Percentiles rank a stretch among this genome's conserved stretches.
Conservation (phyloP, 1,140 invertebrate genomes). For the Lepidostoma basale region DNA sequence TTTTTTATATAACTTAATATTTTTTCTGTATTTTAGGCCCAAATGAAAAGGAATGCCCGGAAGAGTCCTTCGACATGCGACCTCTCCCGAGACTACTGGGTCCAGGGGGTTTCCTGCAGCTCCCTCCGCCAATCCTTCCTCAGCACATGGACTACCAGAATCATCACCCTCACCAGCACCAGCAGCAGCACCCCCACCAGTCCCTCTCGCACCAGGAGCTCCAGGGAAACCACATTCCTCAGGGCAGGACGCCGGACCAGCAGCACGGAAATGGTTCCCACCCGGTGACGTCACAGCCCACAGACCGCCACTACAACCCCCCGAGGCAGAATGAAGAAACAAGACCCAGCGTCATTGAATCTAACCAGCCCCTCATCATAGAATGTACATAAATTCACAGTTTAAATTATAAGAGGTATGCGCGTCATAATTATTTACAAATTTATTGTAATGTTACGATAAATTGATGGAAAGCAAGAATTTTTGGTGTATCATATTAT, state of each 20-base stretch:
- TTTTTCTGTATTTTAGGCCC: constrained; percentile 52
- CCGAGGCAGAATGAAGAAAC: constrained; percentile 67
- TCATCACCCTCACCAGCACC: constrained; percentile 6
- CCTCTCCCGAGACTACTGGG: constrained; percentile 46
- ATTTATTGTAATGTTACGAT: too few species aligned
- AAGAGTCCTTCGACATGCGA: constrained; percentile 53
- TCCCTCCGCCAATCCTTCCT: constrained; percentile 23
- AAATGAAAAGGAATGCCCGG: constrained; percentile 53
- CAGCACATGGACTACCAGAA: constrained; percentile 49
- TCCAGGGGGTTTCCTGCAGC: constrained; percentile 34
- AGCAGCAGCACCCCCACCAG: background rate
- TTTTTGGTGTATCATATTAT: too few species aligned
- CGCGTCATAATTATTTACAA: too few species aligned
- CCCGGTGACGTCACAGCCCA: constrained; percentile 25
- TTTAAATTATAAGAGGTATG: too few species aligned
- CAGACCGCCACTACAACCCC: constrained; percentile 51
- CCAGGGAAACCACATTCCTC: background rate
- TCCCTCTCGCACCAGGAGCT: constrained; percentile 16
- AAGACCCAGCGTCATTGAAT: constrained; percentile 81
- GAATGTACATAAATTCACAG: constrained; percentile 76
- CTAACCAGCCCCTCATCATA: constrained; percentile 83
- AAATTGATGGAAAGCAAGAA: too few species aligned
- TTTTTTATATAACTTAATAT: background rate
- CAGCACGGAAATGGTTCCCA: background rate
- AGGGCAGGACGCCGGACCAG: background rate